Evolutionary conservation across 2,888 invertebrate genomes (phyloP), one percentile per base, ranked within the genome.

Genomic region (Leucophenga maculata): DNA sequence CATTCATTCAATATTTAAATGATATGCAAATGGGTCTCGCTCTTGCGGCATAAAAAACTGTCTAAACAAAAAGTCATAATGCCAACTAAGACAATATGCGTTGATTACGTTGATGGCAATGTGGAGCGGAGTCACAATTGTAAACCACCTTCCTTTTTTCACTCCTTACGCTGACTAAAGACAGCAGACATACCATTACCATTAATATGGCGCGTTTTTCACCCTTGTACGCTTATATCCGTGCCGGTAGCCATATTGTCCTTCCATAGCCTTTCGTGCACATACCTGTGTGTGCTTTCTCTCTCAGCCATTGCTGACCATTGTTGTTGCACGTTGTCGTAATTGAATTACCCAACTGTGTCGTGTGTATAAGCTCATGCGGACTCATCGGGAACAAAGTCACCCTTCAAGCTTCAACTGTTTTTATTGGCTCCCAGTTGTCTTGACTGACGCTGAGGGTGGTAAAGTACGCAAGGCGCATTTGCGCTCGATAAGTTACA

Each of bases 391-490:
- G 77, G 77, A 78, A 75, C 79, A 77, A 77, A 83, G 79, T 81
- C 83, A 83, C 84, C 84, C 84, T 84, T 78, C 78, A 73, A 72
- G 77, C 76, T 74, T 84, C 80, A 83, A 84, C 77, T 82, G 83
- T 84, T 84, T 84, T 84, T 83, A 83, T 83, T 84, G 84, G 83
- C 75, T 39, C 39, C 26, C 26, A 26, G 26, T 26, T 3, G 26
- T 26, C 26, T 26, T 26, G 4, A 26, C 26, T 26, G 26, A 26
- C 11, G 8, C 8, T 39, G 39, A 8, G 39, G 39, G 39, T 39
- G 39, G 39, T 39, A 26, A 26, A 26, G 26, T 2, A 26, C n/a
- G n/a, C 26, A 26, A 26, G 26, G 4, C 26, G 4, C 26, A 2
- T 26, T 11, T 11, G 39, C 39, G 39, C 6, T 39, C 39, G 39